phyloP scores from a whole-genome alignment of 2,797 vertebrate species.

The Gobionotothen gibberifrons region DNA sequence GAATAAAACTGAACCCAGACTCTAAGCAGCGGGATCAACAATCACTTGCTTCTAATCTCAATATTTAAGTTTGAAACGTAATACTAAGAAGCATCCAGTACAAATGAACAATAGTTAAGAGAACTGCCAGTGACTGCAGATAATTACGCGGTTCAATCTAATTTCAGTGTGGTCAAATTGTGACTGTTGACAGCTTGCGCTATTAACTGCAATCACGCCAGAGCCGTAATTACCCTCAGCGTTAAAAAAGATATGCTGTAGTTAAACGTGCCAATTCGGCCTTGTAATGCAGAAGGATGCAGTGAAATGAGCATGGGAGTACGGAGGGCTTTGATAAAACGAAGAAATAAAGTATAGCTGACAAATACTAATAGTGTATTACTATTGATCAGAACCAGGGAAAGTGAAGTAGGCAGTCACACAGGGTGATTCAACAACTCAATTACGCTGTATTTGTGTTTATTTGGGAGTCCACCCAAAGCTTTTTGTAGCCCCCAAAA shows the following conservation, averaged over 20 bases:
- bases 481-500: conserved; percentile 41
- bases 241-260: conserved; percentile 68
- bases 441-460: conserved; percentile 61
- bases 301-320: conserved; percentile 48
- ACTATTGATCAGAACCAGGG: conserved; percentile 77
- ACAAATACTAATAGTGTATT: conserved; percentile 70
- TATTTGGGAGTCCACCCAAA: conserved; percentile 24
- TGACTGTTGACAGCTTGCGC: conserved; percentile 62
- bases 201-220: conserved; percentile 75
- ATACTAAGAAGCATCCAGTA: conserved; percentile 16
- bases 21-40: conserved; percentile 12
- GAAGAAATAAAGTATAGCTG: conserved; percentile 55
- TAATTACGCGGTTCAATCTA: conserved; percentile 61
- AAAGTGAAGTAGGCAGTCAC: conserved; percentile 53
- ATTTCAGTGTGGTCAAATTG: conserved; percentile 69
- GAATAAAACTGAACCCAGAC: conserved; percentile 5
- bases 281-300: conserved; percentile 36
- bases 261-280: conserved; percentile 63
- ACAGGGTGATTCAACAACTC: conserved; percentile 65
- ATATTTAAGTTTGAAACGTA: conserved; percentile 20
- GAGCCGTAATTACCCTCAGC: conserved; percentile 66
- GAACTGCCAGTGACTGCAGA: conserved; percentile 48
- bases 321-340: conserved; percentile 68
- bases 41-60: conserved; percentile 18
- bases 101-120: conserved; percentile 33